Base-by-base conservation (phyloP, 2,113 vertebrate species). In the Forbesichthys papilliferus region DNA sequence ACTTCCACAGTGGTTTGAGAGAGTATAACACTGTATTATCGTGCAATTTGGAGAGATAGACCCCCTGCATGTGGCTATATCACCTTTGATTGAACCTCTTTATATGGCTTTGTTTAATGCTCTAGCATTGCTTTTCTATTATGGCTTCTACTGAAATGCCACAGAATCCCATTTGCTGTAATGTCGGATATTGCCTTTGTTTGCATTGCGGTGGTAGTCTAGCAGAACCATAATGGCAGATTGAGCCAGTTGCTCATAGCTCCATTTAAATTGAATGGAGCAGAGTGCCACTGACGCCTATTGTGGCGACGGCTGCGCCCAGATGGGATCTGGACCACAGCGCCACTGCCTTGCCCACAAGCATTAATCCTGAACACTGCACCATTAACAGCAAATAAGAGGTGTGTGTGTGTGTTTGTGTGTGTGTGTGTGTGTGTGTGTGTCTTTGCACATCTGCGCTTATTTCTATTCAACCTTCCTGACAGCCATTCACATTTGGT, bases 141-240 rank as follows among this genome's bases (percentile, higher is more conserved):
- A 85, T 64, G 69, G 64, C 63, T 77, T 81, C 81, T 71, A 68
- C 75, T 74, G 71, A 79, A 82, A 81, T 78, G 71, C 75, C 65
- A 74, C 73, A 55, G 69, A 75, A 82, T 85, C 70, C 81, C 64
- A 84, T 85, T 85, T 77, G 78, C 69, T 61, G 72, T 84, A 83
- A 85, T 81, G 73, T 60, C 57, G 33, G 62, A 72, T 83, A 80
- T 87, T 67, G 68, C 72, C 62, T 83, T 78, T 85, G 74, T 87
- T 84, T 85, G 86, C 80, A 83, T 77, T 81, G 77, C 68, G 71
- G 42, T 58, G 68, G 55, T 74, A 60, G 78, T 77, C 61, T 74
- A 62, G 73, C 64, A 68, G 72, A 82, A 82, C 68, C 16, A 9
- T 82, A 84, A 80, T 73, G 69, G 78, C 61, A 80, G 76, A 83